These are phyloP conservation scores for Melanocharis versteri DNA, from an alignment of 2,113 vertebrate genomes.

Conservation along the genomic window DNA sequence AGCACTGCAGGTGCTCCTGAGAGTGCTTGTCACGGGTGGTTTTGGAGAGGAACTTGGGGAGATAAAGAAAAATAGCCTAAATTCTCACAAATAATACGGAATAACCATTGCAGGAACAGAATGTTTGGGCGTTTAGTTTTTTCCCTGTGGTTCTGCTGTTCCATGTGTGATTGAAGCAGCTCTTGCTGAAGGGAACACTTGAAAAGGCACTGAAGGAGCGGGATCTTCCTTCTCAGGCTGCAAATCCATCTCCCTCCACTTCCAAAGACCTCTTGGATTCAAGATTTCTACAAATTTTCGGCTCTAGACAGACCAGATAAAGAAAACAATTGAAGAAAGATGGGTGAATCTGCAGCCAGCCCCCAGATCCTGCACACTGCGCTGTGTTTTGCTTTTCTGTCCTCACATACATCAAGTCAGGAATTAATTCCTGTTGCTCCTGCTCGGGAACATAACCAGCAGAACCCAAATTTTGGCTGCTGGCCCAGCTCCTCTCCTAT, in stretches of 20 bases:
- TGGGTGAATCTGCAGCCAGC: neutral
- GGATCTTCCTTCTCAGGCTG: neutral
- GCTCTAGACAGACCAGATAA: neutral
- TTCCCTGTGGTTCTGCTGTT: neutral
- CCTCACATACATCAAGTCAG: neutral
- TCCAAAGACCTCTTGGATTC: neutral
- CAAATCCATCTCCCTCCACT: neutral
- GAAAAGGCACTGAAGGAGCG: neutral
- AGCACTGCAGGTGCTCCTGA: neutral
- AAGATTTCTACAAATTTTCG: neutral
- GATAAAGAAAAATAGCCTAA: neutral
- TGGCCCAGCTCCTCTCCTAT: neutral
- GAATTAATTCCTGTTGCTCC: neutral
- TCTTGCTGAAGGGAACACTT: neutral
- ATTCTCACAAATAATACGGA: neutral
- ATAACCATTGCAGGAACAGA: neutral
- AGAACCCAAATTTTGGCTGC: neutral
- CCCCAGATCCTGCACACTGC: neutral
- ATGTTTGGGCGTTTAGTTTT: neutral
- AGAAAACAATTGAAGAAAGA: neutral
- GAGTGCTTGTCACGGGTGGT: neutral
- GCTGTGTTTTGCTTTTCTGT: neutral
- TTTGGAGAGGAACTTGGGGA: neutral
- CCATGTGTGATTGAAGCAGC: neutral
- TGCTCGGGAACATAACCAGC: neutral